Conservation (phyloP, 2,113 vertebrate species). For the Elgaria multicarinata region DNA sequence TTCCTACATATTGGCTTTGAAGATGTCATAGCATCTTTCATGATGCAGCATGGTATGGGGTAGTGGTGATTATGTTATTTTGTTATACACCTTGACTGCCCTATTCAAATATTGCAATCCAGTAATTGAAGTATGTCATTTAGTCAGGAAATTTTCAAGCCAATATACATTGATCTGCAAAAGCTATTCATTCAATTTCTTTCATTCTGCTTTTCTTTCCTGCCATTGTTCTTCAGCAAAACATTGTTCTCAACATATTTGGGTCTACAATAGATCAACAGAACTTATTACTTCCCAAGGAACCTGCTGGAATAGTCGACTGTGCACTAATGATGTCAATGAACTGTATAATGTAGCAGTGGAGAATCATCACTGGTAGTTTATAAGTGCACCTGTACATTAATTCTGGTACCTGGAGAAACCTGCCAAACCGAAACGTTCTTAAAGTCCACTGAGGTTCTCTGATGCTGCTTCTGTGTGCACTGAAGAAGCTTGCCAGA, state of each 20-base stretch:
- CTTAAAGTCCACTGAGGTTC: not conserved
- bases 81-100: constrained; percentile 38
- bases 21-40: too few relatives aligned
- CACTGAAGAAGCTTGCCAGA: constrained; percentile 6
- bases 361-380: not conserved
- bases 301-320: not conserved
- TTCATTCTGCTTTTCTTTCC: constrained; percentile 45
- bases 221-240: constrained; percentile 12
- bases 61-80: not conserved
- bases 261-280: constrained; percentile 26
- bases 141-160: constrained; percentile 52
- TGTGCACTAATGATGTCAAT: not conserved
- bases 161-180: constrained; percentile 42
- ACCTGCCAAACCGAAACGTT: not conserved
- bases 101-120: constrained; percentile 33
- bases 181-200: constrained; percentile 36
- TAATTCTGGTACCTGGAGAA: accelerated
- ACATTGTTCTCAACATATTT: constrained; percentile 26
- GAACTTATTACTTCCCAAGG: constrained; percentile 17
- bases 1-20: too few relatives aligned
- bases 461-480: not conserved
- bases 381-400: not conserved
- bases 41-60: too few relatives aligned
- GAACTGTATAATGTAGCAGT: not conserved
- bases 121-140: constrained; percentile 49